Evolutionary conservation across 2,113 vertebrate species (phyloP).

Genomic region (Procapra przewalskii): DNA sequence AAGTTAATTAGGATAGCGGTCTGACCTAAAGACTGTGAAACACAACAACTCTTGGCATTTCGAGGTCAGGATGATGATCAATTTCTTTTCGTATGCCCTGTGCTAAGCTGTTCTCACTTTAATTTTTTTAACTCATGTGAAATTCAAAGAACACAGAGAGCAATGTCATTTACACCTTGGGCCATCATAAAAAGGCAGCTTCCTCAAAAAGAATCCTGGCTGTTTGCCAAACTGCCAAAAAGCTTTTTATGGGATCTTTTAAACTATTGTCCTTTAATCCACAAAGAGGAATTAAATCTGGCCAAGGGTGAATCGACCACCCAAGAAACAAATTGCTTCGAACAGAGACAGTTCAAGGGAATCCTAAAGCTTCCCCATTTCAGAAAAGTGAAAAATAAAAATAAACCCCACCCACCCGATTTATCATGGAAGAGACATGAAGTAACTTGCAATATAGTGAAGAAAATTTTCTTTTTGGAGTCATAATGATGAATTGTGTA

Average conservation of each 20-base stretch:
- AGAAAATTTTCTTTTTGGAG: background rate
- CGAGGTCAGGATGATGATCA: conserved; percentile 36
- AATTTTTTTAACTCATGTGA: conserved; percentile 64
- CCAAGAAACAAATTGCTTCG: conserved; percentile 44
- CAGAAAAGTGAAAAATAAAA: conserved; percentile 9
- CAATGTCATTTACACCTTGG: conserved; percentile 57
- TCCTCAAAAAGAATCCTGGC: conserved; percentile 59
- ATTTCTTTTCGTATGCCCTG: conserved; percentile 1
- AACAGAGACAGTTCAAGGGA: conserved; percentile 27
- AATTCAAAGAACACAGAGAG: conserved; percentile 58
- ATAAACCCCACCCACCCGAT: background rate
- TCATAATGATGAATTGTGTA: background rate
- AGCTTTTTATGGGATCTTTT: conserved; percentile 53
- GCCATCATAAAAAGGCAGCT: conserved; percentile 58
- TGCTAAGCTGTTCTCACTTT: conserved; percentile 56
- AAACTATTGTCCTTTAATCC: conserved; percentile 48
- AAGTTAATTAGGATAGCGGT: conserved; percentile 1
- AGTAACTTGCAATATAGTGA: background rate
- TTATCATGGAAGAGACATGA: conserved; percentile 22
- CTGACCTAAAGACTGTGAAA: conserved; percentile 34
- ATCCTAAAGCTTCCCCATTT: conserved; percentile 1
- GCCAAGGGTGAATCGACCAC: conserved; percentile 53
- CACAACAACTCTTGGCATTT: conserved; percentile 24
- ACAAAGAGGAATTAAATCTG: conserved; percentile 62
- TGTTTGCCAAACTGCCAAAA: conserved; percentile 41